Evolutionary conservation across 2,888 invertebrate genomes (phyloP).

Genomic region (Carpatolechia fugitivella): DNA sequence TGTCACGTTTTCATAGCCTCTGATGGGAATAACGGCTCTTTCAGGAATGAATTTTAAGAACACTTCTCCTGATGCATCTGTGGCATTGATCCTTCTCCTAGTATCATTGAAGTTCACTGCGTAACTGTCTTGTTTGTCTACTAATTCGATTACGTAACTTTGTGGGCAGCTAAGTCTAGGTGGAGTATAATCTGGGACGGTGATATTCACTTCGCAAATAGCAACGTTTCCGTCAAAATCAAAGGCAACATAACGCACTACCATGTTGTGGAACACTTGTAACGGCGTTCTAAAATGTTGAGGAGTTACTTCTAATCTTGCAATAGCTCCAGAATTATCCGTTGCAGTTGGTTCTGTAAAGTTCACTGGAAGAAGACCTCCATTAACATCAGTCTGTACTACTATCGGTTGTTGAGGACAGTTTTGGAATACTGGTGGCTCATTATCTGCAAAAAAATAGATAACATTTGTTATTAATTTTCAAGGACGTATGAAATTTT

Average conservation of each 20-base stretch:
- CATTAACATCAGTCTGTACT: slow-evolving; percentile 92
- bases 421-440: slow-evolving; percentile 97
- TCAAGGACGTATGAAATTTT: background rate
- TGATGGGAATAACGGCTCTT: slow-evolving; percentile 89
- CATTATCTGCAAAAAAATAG: slow-evolving; percentile 84
- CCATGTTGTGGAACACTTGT: slow-evolving; percentile 92
- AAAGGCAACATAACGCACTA: slow-evolving; percentile 96
- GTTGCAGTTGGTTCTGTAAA: slow-evolving; percentile 95
- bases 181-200: slow-evolving; percentile 95
- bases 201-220: slow-evolving; percentile 97
- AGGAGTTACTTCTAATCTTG: slow-evolving; percentile 94
- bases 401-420: slow-evolving; percentile 96
- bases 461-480: background rate
- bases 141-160: slow-evolving; percentile 94
- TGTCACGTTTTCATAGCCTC: slow-evolving; percentile 94
- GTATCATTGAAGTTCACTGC: slow-evolving; percentile 95
- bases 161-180: slow-evolving; percentile 94
- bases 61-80: slow-evolving; percentile 94
- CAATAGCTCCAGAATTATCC: slow-evolving; percentile 97
- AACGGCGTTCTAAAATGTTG: slow-evolving; percentile 94
- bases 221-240: slow-evolving; percentile 99
- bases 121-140: slow-evolving; percentile 93
- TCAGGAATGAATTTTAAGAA: slow-evolving; percentile 90
- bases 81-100: slow-evolving; percentile 88
- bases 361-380: slow-evolving; percentile 93